A percentile compares a stretch with the other conserved stretches of the same genome.
These are phyloP conservation scores for Tetraodon nigroviridis DNA, from an alignment of 2,113 vertebrate genomes.

Conservation along the genomic window DNA sequence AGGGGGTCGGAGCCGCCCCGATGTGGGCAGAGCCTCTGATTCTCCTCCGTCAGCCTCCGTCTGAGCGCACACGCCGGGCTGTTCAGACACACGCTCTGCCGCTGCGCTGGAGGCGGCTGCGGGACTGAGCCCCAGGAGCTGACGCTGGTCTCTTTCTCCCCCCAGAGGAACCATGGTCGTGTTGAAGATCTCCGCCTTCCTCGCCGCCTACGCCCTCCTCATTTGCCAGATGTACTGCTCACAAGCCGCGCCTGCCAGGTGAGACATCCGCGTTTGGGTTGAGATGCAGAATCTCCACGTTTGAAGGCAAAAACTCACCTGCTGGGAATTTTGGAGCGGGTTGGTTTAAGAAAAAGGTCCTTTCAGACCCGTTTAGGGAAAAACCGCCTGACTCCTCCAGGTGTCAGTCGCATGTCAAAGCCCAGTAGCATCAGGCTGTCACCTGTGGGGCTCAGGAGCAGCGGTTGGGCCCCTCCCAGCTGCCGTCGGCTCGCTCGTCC, in stretches of 20 bases:
- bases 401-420: no score
- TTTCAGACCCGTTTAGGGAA: no score
- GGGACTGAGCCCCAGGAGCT: slow-evolving; percentile 1
- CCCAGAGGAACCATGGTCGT: slow-evolving; percentile 83
- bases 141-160: slow-evolving; percentile 39
- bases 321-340: no score
- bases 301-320: no score
- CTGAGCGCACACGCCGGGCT: background rate
- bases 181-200: slow-evolving; percentile 88
- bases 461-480: slow-evolving; percentile 24
- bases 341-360: no score
- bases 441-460: no score
- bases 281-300: no score
- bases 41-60: background rate
- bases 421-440: no score
- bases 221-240: slow-evolving; percentile 88
- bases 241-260: slow-evolving; percentile 88
- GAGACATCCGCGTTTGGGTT: slow-evolving; percentile 50
- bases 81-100: no score
- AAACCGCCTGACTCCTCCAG: no score
- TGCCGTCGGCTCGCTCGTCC: no score
- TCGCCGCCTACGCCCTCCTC: slow-evolving; percentile 87
- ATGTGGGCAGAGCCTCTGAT: slow-evolving; percentile 15
- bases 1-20: slow-evolving; percentile 4
- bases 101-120: no score